These are phyloP conservation scores for Trichosurus vulpecula DNA, from an alignment of 2,797 vertebrate species.

Conservation along the genomic window DNA sequence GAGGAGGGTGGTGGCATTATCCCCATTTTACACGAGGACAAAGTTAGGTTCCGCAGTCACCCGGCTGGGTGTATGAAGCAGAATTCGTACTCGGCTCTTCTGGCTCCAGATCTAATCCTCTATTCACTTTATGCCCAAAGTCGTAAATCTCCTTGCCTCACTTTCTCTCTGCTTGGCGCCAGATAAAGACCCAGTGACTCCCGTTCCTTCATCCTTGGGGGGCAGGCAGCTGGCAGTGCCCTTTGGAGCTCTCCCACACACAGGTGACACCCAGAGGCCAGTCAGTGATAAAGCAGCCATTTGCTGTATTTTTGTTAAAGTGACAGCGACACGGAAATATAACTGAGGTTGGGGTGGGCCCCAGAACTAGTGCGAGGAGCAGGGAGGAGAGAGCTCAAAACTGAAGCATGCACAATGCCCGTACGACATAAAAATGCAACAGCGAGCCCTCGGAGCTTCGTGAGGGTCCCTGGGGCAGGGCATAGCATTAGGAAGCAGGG, in stretches of 20 bases:
- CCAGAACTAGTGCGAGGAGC: neutral
- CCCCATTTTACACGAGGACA: neutral
- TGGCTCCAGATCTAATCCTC: neutral
- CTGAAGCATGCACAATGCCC: conserved; percentile 53
- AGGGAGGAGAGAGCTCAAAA: neutral
- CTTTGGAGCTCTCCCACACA: neutral
- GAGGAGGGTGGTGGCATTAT: neutral
- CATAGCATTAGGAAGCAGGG: conserved; percentile 27
- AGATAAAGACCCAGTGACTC: neutral
- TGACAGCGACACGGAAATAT: conserved; percentile 66
- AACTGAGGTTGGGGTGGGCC: conserved; percentile 56
- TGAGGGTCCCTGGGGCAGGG: conserved; percentile 26
- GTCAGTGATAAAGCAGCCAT: conserved; percentile 47
- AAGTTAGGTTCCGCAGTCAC: neutral
- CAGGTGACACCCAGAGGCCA: conserved; percentile 49
- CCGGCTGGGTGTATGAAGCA: neutral
- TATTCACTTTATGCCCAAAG: neutral
- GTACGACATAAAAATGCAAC: neutral
- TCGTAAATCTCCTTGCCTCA: neutral
- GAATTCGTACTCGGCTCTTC: neutral
- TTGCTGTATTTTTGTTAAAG: conserved; percentile 68
- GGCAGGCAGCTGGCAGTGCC: neutral
- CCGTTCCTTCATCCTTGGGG: neutral
- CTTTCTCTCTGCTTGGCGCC: neutral
- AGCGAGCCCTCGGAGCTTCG: neutral